These are phyloP conservation scores for Clusia tigrina DNA, from an alignment of 2,888 invertebrate species.

Conservation along the genomic window DNA sequence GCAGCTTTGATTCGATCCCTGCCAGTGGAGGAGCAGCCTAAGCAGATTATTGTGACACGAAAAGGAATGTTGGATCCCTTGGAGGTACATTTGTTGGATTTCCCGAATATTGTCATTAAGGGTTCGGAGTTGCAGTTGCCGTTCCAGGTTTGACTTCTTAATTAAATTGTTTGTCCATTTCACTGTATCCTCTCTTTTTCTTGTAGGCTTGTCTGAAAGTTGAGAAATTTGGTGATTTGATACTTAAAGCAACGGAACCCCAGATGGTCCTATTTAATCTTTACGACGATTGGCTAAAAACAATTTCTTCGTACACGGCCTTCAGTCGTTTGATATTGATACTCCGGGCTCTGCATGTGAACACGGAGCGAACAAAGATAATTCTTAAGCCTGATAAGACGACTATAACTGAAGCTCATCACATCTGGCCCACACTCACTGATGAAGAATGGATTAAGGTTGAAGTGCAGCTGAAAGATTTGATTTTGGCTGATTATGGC, in stretches of 20 bases:
- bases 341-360: slow-evolving; percentile 95
- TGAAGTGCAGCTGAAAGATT: slow-evolving; percentile 96
- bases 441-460: slow-evolving; percentile 99
- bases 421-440: slow-evolving; percentile 97
- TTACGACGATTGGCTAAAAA: slow-evolving; percentile 99
- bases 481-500: slow-evolving; percentile 98
- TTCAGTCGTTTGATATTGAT: slow-evolving; percentile 97
- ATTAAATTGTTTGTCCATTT: background rate
- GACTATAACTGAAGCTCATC: slow-evolving; percentile 98
- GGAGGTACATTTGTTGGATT: slow-evolving; percentile 99
- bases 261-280: slow-evolving; percentile 99
- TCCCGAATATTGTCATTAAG: slow-evolving; percentile 99
- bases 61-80: slow-evolving; percentile 99
- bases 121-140: slow-evolving; percentile 98
- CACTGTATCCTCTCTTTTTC: background rate
- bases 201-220: slow-evolving; percentile 95
- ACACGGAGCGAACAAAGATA: slow-evolving; percentile 98
- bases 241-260: slow-evolving; percentile 98
- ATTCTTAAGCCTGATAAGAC: slow-evolving; percentile 99
- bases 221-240: slow-evolving; percentile 99
- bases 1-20: slow-evolving; percentile 98
- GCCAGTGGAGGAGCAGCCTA: slow-evolving; percentile 99
- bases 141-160: slow-evolving; percentile 79
- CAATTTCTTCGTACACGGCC: slow-evolving; percentile 98
- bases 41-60: slow-evolving; percentile 99